Conservation (phyloP, 2,888 invertebrate species). For the Andrena fulva region DNA sequence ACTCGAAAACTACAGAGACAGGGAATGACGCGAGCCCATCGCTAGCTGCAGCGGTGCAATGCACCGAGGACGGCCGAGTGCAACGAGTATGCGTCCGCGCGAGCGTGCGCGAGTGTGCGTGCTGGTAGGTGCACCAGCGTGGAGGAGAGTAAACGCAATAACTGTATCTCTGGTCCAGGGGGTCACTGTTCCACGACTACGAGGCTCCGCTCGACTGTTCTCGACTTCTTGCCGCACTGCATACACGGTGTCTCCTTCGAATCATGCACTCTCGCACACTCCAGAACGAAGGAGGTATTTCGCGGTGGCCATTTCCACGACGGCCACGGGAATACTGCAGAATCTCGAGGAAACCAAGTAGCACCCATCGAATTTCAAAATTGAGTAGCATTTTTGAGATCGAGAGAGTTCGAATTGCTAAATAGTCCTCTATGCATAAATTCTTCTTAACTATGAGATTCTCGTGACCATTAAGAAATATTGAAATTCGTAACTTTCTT, state of each 20-base stretch:
- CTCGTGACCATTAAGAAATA: too few species aligned
- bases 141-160: constrained; percentile 73
- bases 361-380: too few species aligned
- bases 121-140: constrained; percentile 63
- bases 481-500: too few species aligned
- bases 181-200: constrained; percentile 74
- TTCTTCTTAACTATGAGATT: too few species aligned
- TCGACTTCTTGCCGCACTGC: constrained; percentile 47
- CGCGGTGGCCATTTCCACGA: too few species aligned
- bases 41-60: constrained; percentile 63
- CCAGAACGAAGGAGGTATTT: too few species aligned
- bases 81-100: constrained; percentile 40
- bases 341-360: too few species aligned
- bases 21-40: constrained; percentile 38
- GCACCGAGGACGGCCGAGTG: constrained; percentile 62
- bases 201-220: constrained; percentile 60
- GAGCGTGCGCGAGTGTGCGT: constrained; percentile 23
- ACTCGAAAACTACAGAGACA: constrained; percentile 15
- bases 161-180: constrained; percentile 76
- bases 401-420: too few species aligned
- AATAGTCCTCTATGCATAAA: too few species aligned
- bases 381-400: too few species aligned
- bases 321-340: too few species aligned
- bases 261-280: background rate
- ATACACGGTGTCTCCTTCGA: constrained; percentile 47